Conservation (phyloP, 2,888 invertebrate species). For the Patella ulyssiponensis region DNA sequence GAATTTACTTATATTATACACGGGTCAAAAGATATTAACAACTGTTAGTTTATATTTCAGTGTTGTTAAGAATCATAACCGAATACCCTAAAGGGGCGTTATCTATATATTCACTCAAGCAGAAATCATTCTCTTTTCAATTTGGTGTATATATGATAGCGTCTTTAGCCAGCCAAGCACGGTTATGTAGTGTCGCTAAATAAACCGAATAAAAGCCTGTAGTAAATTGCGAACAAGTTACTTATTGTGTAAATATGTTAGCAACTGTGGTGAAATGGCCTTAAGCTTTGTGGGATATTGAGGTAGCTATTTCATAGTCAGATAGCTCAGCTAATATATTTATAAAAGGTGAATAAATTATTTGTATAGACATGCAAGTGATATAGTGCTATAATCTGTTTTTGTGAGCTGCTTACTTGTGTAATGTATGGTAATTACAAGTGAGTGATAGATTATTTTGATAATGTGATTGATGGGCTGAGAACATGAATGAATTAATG, state of each 20-base stretch:
- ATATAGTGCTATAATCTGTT: no score
- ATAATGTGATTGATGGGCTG: no score
- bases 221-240: slow-evolving; percentile 12
- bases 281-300: slow-evolving; percentile 8
- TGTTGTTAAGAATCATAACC: slow-evolving; percentile 1
- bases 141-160: slow-evolving; percentile 10
- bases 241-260: slow-evolving; percentile 13
- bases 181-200: slow-evolving; percentile 6
- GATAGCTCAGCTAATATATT: slow-evolving; percentile 4
- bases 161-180: slow-evolving; percentile 7
- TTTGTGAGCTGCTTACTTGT: no score
- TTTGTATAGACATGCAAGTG: slow-evolving; percentile 8
- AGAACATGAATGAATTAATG: no score
- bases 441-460: no score
- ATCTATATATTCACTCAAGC: neutral
- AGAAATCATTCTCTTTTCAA: slow-evolving; percentile 8
- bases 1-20: no score
- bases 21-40: neutral
- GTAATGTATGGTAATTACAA: no score
- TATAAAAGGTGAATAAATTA: slow-evolving; percentile 7
- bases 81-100: slow-evolving; percentile 3
- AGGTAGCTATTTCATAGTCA: slow-evolving; percentile 11
- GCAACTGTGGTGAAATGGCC: slow-evolving; percentile 13
- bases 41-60: slow-evolving; percentile 3
- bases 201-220: slow-evolving; percentile 11